These are phyloP conservation scores for Pelobates fuscus DNA, from an alignment of 2,113 vertebrate species.

Conservation along the genomic window DNA sequence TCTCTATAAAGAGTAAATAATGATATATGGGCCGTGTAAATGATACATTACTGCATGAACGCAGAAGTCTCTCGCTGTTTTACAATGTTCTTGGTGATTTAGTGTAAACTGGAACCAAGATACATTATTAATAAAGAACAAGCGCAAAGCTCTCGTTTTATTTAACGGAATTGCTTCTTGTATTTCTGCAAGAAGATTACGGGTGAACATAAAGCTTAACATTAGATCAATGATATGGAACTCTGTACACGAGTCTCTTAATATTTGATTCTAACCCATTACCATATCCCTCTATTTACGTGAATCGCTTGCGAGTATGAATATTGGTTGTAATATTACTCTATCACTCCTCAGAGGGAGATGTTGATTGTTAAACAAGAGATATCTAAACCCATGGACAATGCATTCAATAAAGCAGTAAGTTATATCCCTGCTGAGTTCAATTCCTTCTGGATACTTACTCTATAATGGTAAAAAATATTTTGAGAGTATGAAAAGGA, in stretches of 20 bases:
- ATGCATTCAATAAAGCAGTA: background rate
- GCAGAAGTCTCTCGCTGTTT: background rate
- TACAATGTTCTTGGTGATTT: background rate
- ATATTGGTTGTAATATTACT: background rate
- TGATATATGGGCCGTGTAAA: background rate
- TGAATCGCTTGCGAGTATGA: background rate
- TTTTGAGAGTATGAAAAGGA: no score
- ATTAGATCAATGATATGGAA: constrained; percentile 12
- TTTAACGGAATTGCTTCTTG: background rate
- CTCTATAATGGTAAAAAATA: background rate
- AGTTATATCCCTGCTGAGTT: background rate
- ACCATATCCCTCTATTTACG: background rate
- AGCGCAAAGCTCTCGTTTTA: background rate
- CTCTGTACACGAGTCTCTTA: background rate
- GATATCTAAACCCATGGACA: background rate
- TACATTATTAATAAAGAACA: background rate
- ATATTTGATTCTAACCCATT: constrained; percentile 8
- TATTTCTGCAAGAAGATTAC: background rate
- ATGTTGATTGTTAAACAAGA: background rate
- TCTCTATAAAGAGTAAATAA: background rate
- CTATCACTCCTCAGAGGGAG: background rate
- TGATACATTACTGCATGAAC: background rate
- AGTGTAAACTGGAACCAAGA: background rate
- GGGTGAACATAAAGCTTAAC: background rate
- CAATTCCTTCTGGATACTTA: background rate